Evolutionary conservation across 1,140 invertebrate species (phyloP), one percentile per base, ranked within the genome.

Genomic region (Cherax quadricarinatus): DNA sequence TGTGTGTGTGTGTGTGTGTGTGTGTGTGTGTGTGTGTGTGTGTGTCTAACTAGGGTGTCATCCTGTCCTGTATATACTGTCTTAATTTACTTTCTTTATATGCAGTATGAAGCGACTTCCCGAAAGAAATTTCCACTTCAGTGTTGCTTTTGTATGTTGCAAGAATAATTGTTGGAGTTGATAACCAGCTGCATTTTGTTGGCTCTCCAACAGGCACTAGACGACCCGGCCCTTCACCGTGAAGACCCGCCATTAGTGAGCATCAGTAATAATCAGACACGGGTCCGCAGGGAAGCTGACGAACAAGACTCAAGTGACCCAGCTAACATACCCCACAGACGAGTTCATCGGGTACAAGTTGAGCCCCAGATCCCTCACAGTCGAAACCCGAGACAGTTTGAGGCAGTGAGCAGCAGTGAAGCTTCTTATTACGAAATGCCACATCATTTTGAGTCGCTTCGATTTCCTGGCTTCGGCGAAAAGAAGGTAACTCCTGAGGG

Each of bases 401-500:
- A 24, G 70, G 21, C n/a, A 5, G 80, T 80, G 12, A 53, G n/a
- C 12, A 84, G 82, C 49, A 86, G 30, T 16, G 18, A 81, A 24
- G 9, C 48, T 4, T 30, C 78, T 6, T 60, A 60, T 41, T 86
- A 86, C 0, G 86, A 92, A 41, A 12, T 82, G 16, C 85, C 91
- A 57, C n/a, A 82, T 3, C 60, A 86, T 73, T 89, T 91, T 82
- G 78, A 86, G 6, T 12, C 49, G 0, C 92, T 93, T 82, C 70
- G 92, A 18, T 92, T 73, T 75, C 87, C 87, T 57, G 53, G 57
- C n/a, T 92, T 92, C 82, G 79, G 83, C 4, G 30, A 41, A 73
- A 30, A 75, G 62, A 89, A 53, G 48, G 70, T 51, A 80, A 30
- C 87, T 18, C 53, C 57, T 30, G 48, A 60, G 30, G 30, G 4